Conservation (phyloP, 1,140 invertebrate species). For the Euwallacea similis region DNA sequence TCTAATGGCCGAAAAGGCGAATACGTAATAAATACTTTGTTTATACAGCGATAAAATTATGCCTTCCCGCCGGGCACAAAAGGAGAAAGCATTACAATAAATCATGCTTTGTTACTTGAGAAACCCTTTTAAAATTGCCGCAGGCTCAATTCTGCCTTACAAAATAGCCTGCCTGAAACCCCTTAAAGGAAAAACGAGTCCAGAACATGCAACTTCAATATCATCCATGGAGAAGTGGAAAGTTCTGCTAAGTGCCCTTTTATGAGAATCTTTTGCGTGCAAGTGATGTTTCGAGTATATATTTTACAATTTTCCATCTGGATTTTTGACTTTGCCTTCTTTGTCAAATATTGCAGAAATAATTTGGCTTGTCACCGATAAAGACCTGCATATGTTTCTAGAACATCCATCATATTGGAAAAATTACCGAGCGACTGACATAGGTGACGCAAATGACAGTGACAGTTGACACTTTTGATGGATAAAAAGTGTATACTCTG, state of each 20-base stretch:
- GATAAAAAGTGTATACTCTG: too few relatives aligned
- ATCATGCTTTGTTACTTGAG: slow-evolving; percentile 15
- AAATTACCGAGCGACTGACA: too few relatives aligned
- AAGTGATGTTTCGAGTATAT: too few relatives aligned
- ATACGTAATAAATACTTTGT: not conserved
- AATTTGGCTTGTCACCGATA: too few relatives aligned
- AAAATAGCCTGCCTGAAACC: slow-evolving; percentile 6
- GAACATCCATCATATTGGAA: too few relatives aligned
- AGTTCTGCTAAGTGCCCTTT: slow-evolving; percentile 2
- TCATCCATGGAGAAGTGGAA: slow-evolving; percentile 8
- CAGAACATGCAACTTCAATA: slow-evolving; percentile 22
- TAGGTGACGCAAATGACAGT: too few relatives aligned
- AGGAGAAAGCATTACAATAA: slow-evolving; percentile 7
- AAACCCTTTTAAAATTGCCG: slow-evolving; percentile 14
- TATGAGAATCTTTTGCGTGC: not conserved
- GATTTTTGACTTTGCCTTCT: too few relatives aligned
- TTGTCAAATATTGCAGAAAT: too few relatives aligned
- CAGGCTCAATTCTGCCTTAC: not conserved
- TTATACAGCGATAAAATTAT: not conserved
- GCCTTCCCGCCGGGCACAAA: not conserved
- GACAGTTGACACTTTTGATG: too few relatives aligned
- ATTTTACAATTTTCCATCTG: too few relatives aligned
- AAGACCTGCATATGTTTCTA: too few relatives aligned
- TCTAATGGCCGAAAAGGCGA: not conserved
- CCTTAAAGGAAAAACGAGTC: slow-evolving; percentile 7